phyloP scores from a whole-genome alignment of 2,888 invertebrate species.

The Ypsolopha sequella region DNA sequence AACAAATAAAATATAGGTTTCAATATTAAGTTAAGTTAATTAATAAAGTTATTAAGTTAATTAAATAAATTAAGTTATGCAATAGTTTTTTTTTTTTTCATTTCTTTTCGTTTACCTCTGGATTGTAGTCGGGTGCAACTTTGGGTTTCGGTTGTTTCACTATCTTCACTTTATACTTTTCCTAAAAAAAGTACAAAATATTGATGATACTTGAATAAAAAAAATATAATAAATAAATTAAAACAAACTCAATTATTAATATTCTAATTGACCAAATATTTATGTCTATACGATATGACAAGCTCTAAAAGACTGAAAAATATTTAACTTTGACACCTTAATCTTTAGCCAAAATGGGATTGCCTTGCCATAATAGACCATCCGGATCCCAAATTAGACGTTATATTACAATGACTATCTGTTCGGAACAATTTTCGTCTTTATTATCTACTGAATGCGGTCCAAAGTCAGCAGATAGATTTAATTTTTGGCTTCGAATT shows the following conservation, averaged over 20 bases:
- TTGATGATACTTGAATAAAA: neutral
- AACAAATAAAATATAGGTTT: too few relatives aligned
- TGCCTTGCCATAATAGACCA: neutral
- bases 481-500: constrained; percentile 1
- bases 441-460: too few relatives aligned
- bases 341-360: neutral
- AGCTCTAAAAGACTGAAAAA: neutral
- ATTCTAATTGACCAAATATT: neutral
- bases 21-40: neutral
- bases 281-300: neutral
- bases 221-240: neutral
- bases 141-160: constrained; percentile 64
- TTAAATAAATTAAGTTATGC: neutral
- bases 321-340: neutral
- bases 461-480: neutral
- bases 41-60: neutral
- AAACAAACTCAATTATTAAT: neutral
- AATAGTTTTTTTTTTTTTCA: constrained; percentile 1
- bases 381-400: too few relatives aligned
- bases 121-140: constrained; percentile 49
- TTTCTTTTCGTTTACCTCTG: constrained; percentile 32
- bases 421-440: too few relatives aligned
- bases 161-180: constrained; percentile 66
- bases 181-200: constrained; percentile 20
- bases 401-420: too few relatives aligned